Percentiles rank a stretch among this genome's conserved stretches.
Conservation (phyloP, 2,888 invertebrate species). For the Plagodis dolabraria region DNA sequence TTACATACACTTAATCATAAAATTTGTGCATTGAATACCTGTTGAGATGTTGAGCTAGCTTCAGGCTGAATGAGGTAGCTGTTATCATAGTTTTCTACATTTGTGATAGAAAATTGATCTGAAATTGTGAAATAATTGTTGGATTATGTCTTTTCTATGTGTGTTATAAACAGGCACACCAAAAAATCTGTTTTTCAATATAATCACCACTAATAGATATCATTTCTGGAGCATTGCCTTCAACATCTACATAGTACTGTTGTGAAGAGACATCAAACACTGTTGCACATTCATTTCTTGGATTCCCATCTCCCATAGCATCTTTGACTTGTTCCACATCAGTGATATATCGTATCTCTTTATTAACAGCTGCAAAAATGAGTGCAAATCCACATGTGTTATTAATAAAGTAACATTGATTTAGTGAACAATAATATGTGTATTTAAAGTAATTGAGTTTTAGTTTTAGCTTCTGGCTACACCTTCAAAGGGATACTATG, state of each 20-base stretch:
- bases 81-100: slow-evolving; percentile 53
- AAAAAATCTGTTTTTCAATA: background rate
- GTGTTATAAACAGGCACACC: background rate
- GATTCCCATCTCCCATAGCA: slow-evolving; percentile 45
- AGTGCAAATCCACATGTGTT: too few relatives aligned
- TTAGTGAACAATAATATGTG: too few relatives aligned
- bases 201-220: slow-evolving; percentile 44
- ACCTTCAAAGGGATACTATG: too few relatives aligned
- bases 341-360: slow-evolving; percentile 66
- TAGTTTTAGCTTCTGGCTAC: too few relatives aligned
- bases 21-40: slow-evolving; percentile 41
- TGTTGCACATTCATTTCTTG: slow-evolving; percentile 51
- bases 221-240: slow-evolving; percentile 56
- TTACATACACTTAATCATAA: too few relatives aligned
- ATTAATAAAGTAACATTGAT: too few relatives aligned
- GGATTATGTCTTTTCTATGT: slow-evolving; percentile 1
- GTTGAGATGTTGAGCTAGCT: slow-evolving; percentile 46
- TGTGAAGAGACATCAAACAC: slow-evolving; percentile 63
- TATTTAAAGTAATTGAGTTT: too few relatives aligned
- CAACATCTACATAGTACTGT: slow-evolving; percentile 67
- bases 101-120: slow-evolving; percentile 65
- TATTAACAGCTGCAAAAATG: slow-evolving; percentile 57
- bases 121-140: slow-evolving; percentile 37
- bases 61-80: slow-evolving; percentile 64
- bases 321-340: slow-evolving; percentile 62